A percentile compares a stretch with the other conserved stretches of the same genome.
phyloP scores from a whole-genome alignment of 2,797 vertebrate species.

The Aythya fuligula region DNA sequence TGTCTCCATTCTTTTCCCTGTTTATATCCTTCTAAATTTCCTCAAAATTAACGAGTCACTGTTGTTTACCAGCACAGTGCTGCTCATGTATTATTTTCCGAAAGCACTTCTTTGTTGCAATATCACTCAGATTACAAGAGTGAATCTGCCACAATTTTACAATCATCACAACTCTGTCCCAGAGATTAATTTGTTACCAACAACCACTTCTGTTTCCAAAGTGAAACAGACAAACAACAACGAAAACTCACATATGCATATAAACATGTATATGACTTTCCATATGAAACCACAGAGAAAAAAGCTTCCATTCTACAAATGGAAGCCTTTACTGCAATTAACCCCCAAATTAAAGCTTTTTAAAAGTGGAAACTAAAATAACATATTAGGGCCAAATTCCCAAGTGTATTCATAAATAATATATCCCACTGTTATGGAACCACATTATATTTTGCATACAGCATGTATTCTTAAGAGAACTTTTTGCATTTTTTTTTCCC shows the following conservation, averaged over 20 bases:
- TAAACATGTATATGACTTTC: accelerated
- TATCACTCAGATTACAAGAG: neutral
- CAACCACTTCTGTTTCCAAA: neutral
- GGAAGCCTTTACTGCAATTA: neutral
- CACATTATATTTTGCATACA: neutral
- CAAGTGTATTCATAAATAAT: neutral
- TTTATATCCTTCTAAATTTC: slow-evolving; percentile 60
- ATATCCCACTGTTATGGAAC: neutral
- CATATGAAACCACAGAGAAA: neutral
- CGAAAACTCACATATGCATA: neutral
- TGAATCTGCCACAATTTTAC: slow-evolving; percentile 16
- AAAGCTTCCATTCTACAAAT: neutral
- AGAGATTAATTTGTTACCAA: neutral
- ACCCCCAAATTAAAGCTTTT: neutral
- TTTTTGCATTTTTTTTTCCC: neutral
- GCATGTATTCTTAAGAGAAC: neutral
- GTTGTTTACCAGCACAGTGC: slow-evolving; percentile 33
- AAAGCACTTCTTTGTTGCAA: slow-evolving; percentile 1
- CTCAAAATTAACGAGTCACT: slow-evolving; percentile 46
- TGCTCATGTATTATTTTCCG: slow-evolving; percentile 26
- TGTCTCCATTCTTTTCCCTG: slow-evolving; percentile 28
- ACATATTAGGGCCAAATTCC: neutral
- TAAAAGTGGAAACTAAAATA: neutral
- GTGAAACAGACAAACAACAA: neutral
- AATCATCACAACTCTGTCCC: neutral